These are phyloP conservation scores for Chrysaora quinquecirrha DNA, from an alignment of 30 jellyfish, hydroid and myxozoan genomes.

Conservation along the genomic window DNA sequence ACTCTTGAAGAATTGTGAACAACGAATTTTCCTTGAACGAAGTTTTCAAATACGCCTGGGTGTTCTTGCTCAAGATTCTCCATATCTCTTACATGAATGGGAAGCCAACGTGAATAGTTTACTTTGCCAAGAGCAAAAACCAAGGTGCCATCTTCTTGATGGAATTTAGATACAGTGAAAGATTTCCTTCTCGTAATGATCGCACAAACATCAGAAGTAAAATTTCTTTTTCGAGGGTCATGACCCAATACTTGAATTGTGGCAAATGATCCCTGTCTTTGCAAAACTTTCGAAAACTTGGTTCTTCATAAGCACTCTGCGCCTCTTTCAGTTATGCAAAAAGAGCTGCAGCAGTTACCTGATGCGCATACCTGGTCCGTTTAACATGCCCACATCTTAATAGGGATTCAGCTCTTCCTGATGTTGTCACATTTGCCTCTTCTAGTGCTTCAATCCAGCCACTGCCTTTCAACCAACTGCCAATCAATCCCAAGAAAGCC, in stretches of 20 bases:
- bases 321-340: not conserved
- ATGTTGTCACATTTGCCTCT: not conserved
- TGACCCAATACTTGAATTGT: not conserved
- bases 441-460: not conserved
- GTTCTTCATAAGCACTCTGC: not conserved
- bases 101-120: not conserved
- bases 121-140: not conserved
- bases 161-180: not conserved
- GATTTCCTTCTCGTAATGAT: not conserved
- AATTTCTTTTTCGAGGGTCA: not conserved
- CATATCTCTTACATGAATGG: not conserved
- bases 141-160: not conserved
- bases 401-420: not conserved
- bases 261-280: not conserved
- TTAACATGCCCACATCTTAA: not conserved
- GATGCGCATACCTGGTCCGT: not conserved
- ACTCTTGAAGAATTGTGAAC: not conserved
- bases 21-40: not conserved
- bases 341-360: not conserved
- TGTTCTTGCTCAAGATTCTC: not conserved
- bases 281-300: not conserved
- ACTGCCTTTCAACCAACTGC: not conserved
- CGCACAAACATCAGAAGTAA: not conserved
- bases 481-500: not conserved
- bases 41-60: not conserved